Percentiles rank a stretch among this genome's conserved stretches.
These are phyloP conservation scores for Patiria miniata DNA, from an alignment of 35 echinoderm and acorn worm genomes.

Conservation along the genomic window DNA sequence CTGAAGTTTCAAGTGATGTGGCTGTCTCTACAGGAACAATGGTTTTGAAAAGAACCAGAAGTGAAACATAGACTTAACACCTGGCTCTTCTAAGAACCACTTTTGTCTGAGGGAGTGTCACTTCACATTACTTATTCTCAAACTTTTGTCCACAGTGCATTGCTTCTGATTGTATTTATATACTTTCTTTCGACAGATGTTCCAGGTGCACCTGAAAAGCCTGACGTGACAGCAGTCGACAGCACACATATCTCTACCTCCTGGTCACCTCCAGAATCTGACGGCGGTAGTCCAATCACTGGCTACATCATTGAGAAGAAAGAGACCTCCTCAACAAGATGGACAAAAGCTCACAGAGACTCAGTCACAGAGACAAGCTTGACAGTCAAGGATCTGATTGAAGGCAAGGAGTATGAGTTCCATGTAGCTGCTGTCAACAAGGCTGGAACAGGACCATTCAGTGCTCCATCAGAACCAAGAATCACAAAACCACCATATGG, in stretches of 20 bases:
- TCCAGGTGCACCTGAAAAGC: constrained; percentile 67
- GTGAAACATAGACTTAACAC: no score
- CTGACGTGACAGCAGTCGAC: constrained; percentile 55
- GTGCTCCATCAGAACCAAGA: constrained; percentile 66
- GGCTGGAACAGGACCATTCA: constrained; percentile 76
- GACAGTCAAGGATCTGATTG: constrained; percentile 58
- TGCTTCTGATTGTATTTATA: background rate
- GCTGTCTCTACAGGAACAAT: no score
- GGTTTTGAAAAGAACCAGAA: no score
- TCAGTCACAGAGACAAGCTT: constrained; percentile 75
- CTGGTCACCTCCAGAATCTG: constrained; percentile 75
- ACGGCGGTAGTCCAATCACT: constrained; percentile 83
- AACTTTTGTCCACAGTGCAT: background rate
- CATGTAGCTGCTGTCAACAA: constrained; percentile 69
- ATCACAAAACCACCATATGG: constrained; percentile 71
- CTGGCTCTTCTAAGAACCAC: no score
- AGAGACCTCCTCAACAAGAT: constrained; percentile 75
- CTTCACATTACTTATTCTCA: background rate
- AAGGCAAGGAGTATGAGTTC: constrained; percentile 78
- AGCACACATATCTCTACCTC: constrained; percentile 69
- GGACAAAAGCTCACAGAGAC: constrained; percentile 73
- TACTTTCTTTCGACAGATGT: constrained; percentile 33
- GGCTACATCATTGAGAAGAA: constrained; percentile 86
- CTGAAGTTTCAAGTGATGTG: no score
- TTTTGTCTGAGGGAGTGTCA: no score